phyloP scores from a whole-genome alignment of 1,140 invertebrate species.

The Pogonomyrmex californicus region DNA sequence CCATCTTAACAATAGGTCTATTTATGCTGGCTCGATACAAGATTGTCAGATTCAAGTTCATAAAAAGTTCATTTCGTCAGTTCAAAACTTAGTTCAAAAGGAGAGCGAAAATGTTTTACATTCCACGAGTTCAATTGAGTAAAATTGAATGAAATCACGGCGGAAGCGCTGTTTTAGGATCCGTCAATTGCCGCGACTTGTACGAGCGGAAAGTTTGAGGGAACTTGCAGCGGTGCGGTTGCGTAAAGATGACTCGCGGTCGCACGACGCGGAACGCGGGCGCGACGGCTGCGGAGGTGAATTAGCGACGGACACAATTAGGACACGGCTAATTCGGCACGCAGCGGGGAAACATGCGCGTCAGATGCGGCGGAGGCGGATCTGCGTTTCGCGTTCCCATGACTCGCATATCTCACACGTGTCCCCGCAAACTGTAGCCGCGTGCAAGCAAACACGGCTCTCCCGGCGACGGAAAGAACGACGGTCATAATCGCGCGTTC shows the following conservation, averaged over 20 bases:
- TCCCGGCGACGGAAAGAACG: neutral
- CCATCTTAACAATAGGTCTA: neutral
- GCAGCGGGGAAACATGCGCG: slow-evolving; percentile 21
- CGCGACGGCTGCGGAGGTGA: slow-evolving; percentile 27
- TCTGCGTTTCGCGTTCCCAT: slow-evolving; percentile 75
- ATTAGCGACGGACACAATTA: slow-evolving; percentile 76
- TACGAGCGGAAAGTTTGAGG: slow-evolving; percentile 42
- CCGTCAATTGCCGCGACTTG: neutral
- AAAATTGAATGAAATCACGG: slow-evolving; percentile 39
- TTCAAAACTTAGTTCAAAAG: neutral
- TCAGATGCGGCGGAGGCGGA: slow-evolving; percentile 72
- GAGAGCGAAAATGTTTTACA: neutral
- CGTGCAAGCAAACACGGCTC: slow-evolving; percentile 23
- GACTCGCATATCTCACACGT: slow-evolving; percentile 73
- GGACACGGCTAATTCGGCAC: slow-evolving; percentile 69
- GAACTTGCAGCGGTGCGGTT: neutral
- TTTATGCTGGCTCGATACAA: too few relatives aligned
- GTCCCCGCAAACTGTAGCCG: slow-evolving; percentile 27
- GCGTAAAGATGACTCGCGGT: slow-evolving; percentile 13
- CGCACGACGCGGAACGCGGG: too few relatives aligned
- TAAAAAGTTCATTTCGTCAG: neutral
- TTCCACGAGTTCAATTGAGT: slow-evolving; percentile 29
- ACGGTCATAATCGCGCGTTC: slow-evolving; percentile 42
- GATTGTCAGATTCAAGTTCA: neutral
- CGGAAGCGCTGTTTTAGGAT: slow-evolving; percentile 36